These are phyloP conservation scores for Lamellibrachia columna DNA, from an alignment of 2,888 invertebrate genomes.

Conservation along the genomic window DNA sequence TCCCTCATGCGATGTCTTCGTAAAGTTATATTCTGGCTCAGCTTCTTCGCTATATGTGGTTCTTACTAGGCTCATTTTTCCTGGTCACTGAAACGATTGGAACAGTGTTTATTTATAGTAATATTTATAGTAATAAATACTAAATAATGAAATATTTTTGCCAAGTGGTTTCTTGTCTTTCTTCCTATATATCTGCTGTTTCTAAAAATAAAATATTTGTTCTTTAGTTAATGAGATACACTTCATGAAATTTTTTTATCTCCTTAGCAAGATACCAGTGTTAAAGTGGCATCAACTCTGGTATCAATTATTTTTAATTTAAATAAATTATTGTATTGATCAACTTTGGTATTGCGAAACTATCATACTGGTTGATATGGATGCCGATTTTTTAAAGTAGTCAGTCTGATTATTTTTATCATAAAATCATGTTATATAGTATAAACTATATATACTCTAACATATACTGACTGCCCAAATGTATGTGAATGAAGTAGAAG, in stretches of 20 bases:
- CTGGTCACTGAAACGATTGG: neutral
- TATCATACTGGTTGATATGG: too few species aligned
- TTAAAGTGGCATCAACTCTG: neutral
- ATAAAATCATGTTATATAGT: too few species aligned
- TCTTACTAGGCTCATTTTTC: neutral
- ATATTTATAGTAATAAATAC: neutral
- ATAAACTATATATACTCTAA: too few species aligned
- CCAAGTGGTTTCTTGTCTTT: neutral
- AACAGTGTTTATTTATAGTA: neutral
- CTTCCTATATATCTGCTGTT: neutral
- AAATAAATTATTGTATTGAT: too few species aligned
- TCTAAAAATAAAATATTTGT: neutral
- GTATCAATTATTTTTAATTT: too few species aligned
- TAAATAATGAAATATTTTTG: slow-evolving; percentile 6
- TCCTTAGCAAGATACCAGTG: neutral
- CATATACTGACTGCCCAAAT: too few species aligned
- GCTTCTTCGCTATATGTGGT: neutral
- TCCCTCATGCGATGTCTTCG: neutral
- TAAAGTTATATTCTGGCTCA: neutral
- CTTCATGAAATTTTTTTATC: neutral
- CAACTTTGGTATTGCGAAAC: too few species aligned
- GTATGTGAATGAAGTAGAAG: too few species aligned
- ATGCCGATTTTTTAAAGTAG: too few species aligned
- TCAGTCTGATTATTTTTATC: too few species aligned
- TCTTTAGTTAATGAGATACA: neutral